Evolutionary conservation across 1,140 invertebrate species (phyloP).

Genomic region (Nephotettix cincticeps): DNA sequence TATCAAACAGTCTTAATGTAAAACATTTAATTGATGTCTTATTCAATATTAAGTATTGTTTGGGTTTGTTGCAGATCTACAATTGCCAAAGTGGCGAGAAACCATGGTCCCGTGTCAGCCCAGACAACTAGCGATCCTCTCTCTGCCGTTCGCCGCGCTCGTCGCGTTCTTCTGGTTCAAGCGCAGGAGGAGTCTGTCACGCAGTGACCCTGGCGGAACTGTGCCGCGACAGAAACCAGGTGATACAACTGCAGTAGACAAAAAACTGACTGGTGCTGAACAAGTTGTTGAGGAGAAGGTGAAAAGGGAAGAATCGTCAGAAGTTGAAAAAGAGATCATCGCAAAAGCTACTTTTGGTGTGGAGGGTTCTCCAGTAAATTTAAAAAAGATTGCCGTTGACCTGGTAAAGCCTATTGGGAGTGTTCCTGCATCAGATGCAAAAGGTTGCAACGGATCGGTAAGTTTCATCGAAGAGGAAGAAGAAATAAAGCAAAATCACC

Average conservation of each 20-base stretch:
- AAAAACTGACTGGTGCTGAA: background rate
- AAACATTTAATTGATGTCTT: too few species aligned
- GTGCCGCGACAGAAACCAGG: too few species aligned
- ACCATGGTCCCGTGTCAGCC: conserved; percentile 28
- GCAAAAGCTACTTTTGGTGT: background rate
- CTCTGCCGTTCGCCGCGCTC: conserved; percentile 58
- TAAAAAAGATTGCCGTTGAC: too few species aligned
- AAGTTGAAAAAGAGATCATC: background rate
- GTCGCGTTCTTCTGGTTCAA: conserved; percentile 64
- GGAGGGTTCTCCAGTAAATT: background rate
- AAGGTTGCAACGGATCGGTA: background rate
- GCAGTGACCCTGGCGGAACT: conserved; percentile 52
- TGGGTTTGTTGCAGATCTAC: conserved; percentile 23
- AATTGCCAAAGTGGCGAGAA: conserved; percentile 28
- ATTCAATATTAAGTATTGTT: too few species aligned
- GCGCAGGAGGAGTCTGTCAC: conserved; percentile 52
- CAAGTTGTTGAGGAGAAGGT: background rate
- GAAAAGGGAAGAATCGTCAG: background rate
- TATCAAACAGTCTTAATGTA: too few species aligned
- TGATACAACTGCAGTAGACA: conserved; percentile 3
- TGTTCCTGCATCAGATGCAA: background rate
- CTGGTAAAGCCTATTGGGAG: too few species aligned
- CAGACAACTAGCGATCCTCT: conserved; percentile 54
- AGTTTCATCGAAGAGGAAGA: background rate
- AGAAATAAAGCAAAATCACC: background rate